Conservation (phyloP, 2,888 invertebrate genomes). For the Polymixis flavicincta region DNA sequence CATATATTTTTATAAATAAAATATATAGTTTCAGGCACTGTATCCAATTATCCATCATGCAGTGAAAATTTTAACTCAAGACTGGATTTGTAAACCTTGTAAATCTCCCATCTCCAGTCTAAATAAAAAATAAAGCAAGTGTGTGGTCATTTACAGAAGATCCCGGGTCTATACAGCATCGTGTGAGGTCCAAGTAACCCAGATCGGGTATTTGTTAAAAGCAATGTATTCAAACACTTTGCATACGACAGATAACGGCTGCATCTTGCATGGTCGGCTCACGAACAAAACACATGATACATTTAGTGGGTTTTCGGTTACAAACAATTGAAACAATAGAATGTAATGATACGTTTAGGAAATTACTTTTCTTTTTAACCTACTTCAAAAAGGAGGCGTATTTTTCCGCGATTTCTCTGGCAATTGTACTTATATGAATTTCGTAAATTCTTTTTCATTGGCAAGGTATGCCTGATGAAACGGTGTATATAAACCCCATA, state of each 20-base stretch:
- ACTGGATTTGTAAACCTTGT: neutral
- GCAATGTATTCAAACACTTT: constrained; percentile 62
- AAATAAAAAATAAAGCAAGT: constrained; percentile 10
- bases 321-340: constrained; percentile 27
- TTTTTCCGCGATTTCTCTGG: too few species aligned
- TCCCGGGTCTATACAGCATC: constrained; percentile 23
- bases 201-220: constrained; percentile 57
- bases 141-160: constrained; percentile 9
- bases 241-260: constrained; percentile 61
- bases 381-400: too few species aligned
- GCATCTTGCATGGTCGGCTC: constrained; percentile 21
- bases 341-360: constrained; percentile 6
- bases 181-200: constrained; percentile 61
- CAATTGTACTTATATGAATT: too few species aligned
- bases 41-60: too few species aligned
- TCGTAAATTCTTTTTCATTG: too few species aligned
- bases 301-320: constrained; percentile 41
- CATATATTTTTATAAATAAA: too few species aligned
- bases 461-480: too few species aligned
- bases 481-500: too few species aligned
- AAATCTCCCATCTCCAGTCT: neutral
- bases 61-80: neutral
- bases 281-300: constrained; percentile 27
- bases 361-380: too few species aligned
- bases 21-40: too few species aligned